These are phyloP conservation scores for Lochmaea crataegi DNA, from an alignment of 2,888 invertebrate species.

Conservation along the genomic window DNA sequence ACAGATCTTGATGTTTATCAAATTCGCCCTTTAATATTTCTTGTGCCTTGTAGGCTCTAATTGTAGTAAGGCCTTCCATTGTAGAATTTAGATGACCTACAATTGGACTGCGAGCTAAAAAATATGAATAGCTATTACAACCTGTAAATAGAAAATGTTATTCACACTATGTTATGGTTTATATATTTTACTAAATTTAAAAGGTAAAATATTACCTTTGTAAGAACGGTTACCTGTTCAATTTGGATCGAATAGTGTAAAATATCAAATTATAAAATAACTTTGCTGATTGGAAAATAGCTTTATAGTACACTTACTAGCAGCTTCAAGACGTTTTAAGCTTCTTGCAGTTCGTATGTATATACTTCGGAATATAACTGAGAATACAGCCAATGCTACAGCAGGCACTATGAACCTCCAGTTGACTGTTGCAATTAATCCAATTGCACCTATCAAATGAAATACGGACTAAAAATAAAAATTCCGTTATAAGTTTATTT, in stretches of 20 bases:
- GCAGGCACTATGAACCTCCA: slow-evolving; percentile 59
- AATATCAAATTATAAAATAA: background rate
- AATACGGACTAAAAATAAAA: slow-evolving; percentile 33
- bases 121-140: background rate
- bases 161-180: no score
- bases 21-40: slow-evolving; percentile 60
- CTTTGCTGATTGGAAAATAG: background rate
- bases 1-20: slow-evolving; percentile 53
- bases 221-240: no score
- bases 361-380: slow-evolving; percentile 43
- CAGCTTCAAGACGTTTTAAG: slow-evolving; percentile 52
- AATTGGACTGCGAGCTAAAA: slow-evolving; percentile 61
- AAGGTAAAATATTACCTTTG: no score
- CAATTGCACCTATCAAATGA: slow-evolving; percentile 43
- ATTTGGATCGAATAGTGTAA: no score
- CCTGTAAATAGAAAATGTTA: no score
- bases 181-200: no score
- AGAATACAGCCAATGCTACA: slow-evolving; percentile 37
- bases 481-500: background rate
- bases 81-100: slow-evolving; percentile 62
- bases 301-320: slow-evolving; percentile 60
- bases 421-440: slow-evolving; percentile 68
- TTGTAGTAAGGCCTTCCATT: slow-evolving; percentile 61
- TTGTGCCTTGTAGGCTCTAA: slow-evolving; percentile 59
- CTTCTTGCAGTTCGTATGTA: slow-evolving; percentile 53